These are phyloP conservation scores for Ectobius pallidus DNA, from an alignment of 2,888 invertebrate genomes.

Conservation along the genomic window DNA sequence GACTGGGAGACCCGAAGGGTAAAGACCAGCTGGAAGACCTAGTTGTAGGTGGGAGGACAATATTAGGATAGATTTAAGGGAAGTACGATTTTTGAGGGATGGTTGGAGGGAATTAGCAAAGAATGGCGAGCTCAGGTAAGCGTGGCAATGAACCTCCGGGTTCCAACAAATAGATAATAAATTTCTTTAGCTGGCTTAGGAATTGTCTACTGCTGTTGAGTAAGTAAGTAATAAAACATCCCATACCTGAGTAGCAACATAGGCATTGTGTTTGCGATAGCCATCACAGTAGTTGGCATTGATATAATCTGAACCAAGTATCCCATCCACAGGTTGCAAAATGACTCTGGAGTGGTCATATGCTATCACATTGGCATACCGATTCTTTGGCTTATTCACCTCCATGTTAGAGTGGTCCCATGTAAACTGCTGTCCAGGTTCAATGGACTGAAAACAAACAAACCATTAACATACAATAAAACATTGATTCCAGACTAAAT, in stretches of 20 bases:
- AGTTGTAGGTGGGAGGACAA: too few relatives aligned
- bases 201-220: too few relatives aligned
- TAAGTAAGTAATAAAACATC: too few relatives aligned
- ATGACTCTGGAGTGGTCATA: constrained; percentile 98
- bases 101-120: too few relatives aligned
- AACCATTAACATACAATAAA: background rate
- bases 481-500: background rate
- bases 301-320: constrained; percentile 95
- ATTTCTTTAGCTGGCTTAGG: too few relatives aligned
- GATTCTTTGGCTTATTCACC: constrained; percentile 97
- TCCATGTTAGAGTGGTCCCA: constrained; percentile 99
- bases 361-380: constrained; percentile 98
- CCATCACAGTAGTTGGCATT: constrained; percentile 99
- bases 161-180: too few relatives aligned
- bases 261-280: constrained; percentile 96
- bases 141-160: too few relatives aligned
- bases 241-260: constrained; percentile 93
- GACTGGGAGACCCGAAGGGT: too few relatives aligned
- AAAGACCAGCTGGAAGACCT: too few relatives aligned
- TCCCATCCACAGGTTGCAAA: constrained; percentile 85
- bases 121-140: too few relatives aligned
- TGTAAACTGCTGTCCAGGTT: constrained; percentile 98
- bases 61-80: too few relatives aligned
- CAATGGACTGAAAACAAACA: constrained; percentile 74
- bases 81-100: too few relatives aligned